Base-by-base conservation (phyloP, 2,888 invertebrate genomes). In the Sussaba pulchella region DNA sequence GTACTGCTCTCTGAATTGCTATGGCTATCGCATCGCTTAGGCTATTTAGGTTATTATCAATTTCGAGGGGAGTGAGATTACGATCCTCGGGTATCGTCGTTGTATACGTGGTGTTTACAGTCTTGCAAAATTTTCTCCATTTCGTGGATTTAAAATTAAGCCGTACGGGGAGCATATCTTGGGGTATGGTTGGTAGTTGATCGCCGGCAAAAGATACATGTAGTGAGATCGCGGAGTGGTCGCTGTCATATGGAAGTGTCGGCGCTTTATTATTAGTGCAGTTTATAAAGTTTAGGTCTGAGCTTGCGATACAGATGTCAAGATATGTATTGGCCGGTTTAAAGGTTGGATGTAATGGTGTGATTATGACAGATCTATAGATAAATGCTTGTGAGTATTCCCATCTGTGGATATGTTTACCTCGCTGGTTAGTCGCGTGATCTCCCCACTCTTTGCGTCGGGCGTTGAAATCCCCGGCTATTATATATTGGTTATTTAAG, bases 391-490 rank as follows among this genome's bases (percentile, higher is more conserved):
- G 10, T 6, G 2, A 21, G 10, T 0, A 1, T 9, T 21, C 50
- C 50, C 50, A 50, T 10, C 19, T 19, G 10, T 21, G 2, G 1
- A 21, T 52, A 50, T 14, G 36, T 19, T 52, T 26, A 6, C 79
- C 79, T 43, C 75, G 26, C 5, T 8, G 21, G 9, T 79, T 54
- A n/a, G 47, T 64, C 1, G 8, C 41, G 0, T 52, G 4, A 50
- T 79, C 74, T n/a, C 52, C 63, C 31, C 41, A 70, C 0, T 0
- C 31, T 12, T 8, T 21, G 12, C 69, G 50, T 6, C 74, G 39
- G 1, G 63, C 43, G 14, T 73, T 79, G 1, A 74, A 24, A 36
- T 78, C 72, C 0, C 73, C 69, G 2, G 67, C 67, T 1, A 78
- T 31, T n/a, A 78, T 12, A 19, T 66, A 73, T 2, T 6, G 31